Evolutionary conservation across 2,888 invertebrate genomes (phyloP), one percentile per base, ranked within the genome.

Genomic region (Sisyra terminalis): DNA sequence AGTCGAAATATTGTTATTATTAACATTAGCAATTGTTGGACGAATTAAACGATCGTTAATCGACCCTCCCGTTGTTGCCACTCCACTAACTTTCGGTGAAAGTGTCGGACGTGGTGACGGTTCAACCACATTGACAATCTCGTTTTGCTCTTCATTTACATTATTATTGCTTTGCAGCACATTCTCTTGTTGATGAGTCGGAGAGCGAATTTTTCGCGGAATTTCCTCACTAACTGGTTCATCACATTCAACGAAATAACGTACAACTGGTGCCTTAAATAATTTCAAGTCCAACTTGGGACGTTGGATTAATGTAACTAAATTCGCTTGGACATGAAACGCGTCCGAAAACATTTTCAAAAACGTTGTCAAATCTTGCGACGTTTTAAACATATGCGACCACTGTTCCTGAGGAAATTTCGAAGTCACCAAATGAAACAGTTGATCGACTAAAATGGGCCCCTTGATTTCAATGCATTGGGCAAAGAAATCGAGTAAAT

Each of bases 301-400:
- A 57, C 78, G 74, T 57, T 78, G 79, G 52, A 87, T 72, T 50
- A 89, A 64, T 44, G 86, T 86, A 53, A 90, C 88, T 61, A 90
- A 73, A 67, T 93, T 92, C 42, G 88, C 77, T 59, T 93, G 90
- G 47, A 94, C 88, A 59, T 88, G 86, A 64, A 93, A 93, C 53
- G 87, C 79, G 60, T 92, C 87, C n/a, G 90, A 84, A 59, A 93
- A 90, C 65, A 94, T 76, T 60, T 88, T 83, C 42, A 94, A 67
- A 59, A 94, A 93, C 39, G 90, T 89, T 40, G 81, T 78, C 50
- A 94, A 67, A 63, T 94, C 93, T 44, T 82, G 81, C 0, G 88
- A 80, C 3, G 87, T 90, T 58, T 90, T 90, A 55, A 93, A 92
- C 66, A 92, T 80, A 55, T 79, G 80, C 53, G 80, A 73, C 81